Evolutionary conservation across 2,113 vertebrate species (phyloP).

Genomic region (Clarias batrachus): DNA sequence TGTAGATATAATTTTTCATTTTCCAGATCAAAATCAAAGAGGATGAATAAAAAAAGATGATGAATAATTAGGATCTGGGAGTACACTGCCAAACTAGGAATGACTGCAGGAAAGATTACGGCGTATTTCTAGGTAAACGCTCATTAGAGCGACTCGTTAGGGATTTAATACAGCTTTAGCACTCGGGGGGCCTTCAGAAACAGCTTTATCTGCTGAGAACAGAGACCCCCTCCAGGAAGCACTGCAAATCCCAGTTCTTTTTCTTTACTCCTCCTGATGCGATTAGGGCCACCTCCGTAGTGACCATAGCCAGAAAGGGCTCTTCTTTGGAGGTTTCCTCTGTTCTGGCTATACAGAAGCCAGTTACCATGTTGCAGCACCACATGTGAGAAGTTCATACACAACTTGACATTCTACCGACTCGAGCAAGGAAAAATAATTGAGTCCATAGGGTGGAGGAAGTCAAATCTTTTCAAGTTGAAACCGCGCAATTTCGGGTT

Average conservation of each 20-base stretch:
- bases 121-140: slow-evolving; percentile 53
- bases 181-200: slow-evolving; percentile 37
- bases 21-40: neutral
- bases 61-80: neutral
- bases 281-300: slow-evolving; percentile 55
- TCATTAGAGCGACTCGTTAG: slow-evolving; percentile 51
- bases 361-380: slow-evolving; percentile 42
- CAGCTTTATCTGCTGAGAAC: slow-evolving; percentile 53
- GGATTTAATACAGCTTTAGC: slow-evolving; percentile 44
- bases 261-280: slow-evolving; percentile 47
- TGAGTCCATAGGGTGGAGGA: slow-evolving; percentile 40
- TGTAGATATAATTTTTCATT: neutral
- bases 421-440: slow-evolving; percentile 30
- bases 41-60: neutral
- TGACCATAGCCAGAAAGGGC: slow-evolving; percentile 12
- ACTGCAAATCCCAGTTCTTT: slow-evolving; percentile 46
- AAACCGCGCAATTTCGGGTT: slow-evolving; percentile 23
- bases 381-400: slow-evolving; percentile 19
- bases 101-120: slow-evolving; percentile 10
- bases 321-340: slow-evolving; percentile 18
- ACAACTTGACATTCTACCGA: slow-evolving; percentile 16
- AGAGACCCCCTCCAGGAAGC: slow-evolving; percentile 50
- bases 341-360: slow-evolving; percentile 37
- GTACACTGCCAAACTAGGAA: slow-evolving; percentile 17
- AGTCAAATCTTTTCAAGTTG: slow-evolving; percentile 28